phyloP scores from a whole-genome alignment of 2,113 vertebrate species.

The Ardeotis arabs region DNA sequence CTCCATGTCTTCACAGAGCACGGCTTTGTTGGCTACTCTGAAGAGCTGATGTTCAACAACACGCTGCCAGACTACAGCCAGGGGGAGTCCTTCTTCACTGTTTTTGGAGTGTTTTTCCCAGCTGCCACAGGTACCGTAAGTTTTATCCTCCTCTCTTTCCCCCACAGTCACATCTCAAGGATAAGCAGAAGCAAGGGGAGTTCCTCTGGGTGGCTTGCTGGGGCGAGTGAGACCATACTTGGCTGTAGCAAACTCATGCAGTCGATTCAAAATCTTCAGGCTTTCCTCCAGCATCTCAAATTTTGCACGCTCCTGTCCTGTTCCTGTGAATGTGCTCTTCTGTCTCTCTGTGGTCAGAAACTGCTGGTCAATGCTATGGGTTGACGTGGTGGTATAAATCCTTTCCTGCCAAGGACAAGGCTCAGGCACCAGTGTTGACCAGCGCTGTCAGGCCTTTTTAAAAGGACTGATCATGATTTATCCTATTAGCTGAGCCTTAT shows the following conservation, averaged over 20 bases:
- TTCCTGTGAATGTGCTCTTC: not conserved
- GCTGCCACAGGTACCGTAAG: slow-evolving; percentile 89
- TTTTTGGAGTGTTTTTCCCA: slow-evolving; percentile 97
- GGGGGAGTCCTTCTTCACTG: slow-evolving; percentile 93
- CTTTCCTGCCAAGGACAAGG: not conserved
- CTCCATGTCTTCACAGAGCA: slow-evolving; percentile 77
- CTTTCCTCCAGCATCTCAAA: not conserved
- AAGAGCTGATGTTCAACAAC: slow-evolving; percentile 85
- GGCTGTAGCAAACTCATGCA: accelerated
- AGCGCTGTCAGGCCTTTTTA: not conserved
- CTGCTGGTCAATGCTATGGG: not conserved
- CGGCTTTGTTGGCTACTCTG: slow-evolving; percentile 90
- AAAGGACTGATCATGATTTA: not conserved
- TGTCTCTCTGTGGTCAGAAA: not conserved
- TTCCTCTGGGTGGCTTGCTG: not conserved
- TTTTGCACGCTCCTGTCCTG: not conserved
- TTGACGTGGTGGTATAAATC: not conserved
- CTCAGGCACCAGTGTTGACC: not conserved
- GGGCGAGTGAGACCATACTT: accelerated
- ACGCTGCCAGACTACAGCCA: slow-evolving; percentile 87
- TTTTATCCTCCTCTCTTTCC: not conserved
- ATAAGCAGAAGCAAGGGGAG: not conserved
- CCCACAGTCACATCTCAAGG: accelerated
- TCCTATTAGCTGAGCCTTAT: not conserved
- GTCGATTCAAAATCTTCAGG: not conserved